Base-by-base conservation (phyloP, 1,140 invertebrate species). In the Ruditapes philippinarum region DNA sequence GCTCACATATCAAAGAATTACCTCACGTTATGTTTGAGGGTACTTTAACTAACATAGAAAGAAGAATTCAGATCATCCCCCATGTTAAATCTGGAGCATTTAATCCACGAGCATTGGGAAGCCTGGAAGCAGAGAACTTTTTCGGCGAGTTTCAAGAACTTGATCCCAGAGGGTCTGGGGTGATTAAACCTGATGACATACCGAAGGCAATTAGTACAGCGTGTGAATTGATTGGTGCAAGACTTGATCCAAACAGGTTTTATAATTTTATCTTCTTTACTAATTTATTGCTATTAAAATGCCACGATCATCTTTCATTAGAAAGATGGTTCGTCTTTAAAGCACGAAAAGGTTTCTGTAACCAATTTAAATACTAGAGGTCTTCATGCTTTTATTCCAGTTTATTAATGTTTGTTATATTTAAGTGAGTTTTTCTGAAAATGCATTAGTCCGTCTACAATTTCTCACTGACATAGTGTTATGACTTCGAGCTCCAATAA, bases 61-160 rank as follows among this genome's bases (percentile, higher is more conserved):
- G 80, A 45, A 54, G 68, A 17, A 28, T 83, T 25, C 88, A 89
- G 40, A 22, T 88, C 3, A 40, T 49, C 45, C 60, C 86, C 5
- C 73, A 28, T 28, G 78, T 88, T 0, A 70, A 88, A 22, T 36
- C 25, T 19, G 62, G 62, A 51, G 36, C 45, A 1, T 88, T 65
- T 36, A 81, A 88, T 28, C 14, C 36, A 0, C 5, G 78, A 42
- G 42, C 76, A 11, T n/a, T 70, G 11, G 65, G 78, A 33, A 88
- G 38, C 11, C 36, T 80, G 1, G 86, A 80, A 22, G 49, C 31
- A 4, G 86, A 81, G 57, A 88, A 88, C 62, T 73, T 88, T 22
- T 88, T 88, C 22, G 87, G 87, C 17, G 45, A 76, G 5, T 89
- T 89, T 38, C 87, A 82, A 40, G 87, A 89, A 62, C 33, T 70